phyloP scores from a whole-genome alignment of 2,113 vertebrate genomes.

The Pycnonotus jocosus region DNA sequence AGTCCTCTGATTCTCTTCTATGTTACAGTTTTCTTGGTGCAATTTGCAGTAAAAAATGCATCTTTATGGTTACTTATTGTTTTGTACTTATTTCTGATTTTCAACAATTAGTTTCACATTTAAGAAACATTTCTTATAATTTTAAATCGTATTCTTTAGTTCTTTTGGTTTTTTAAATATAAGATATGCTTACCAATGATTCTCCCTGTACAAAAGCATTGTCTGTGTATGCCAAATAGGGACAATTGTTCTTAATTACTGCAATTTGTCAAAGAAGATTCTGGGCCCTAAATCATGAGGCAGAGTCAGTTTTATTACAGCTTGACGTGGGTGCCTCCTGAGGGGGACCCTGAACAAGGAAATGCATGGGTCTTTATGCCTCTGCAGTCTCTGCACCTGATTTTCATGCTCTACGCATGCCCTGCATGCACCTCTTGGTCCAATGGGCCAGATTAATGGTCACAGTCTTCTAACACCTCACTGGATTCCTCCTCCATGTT shows the following conservation, averaged over 20 bases:
- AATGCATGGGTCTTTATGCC: rapidly evolving
- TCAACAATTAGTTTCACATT: background rate
- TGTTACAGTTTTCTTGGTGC: background rate
- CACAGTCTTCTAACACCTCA: background rate
- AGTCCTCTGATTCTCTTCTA: background rate
- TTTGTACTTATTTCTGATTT: background rate
- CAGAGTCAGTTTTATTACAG: background rate
- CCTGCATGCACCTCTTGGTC: too few relatives aligned
- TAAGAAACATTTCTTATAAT: background rate
- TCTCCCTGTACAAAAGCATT: background rate
- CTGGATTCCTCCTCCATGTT: too few relatives aligned
- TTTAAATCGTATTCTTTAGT: background rate
- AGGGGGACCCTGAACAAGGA: background rate
- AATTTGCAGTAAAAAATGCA: background rate
- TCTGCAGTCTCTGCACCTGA: too few relatives aligned
- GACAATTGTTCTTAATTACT: background rate
- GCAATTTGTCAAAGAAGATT: background rate
- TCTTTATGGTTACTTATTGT: background rate
- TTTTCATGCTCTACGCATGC: rapidly evolving
- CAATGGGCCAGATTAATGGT: rapidly evolving
- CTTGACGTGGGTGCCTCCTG: background rate
- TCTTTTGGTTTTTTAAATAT: background rate
- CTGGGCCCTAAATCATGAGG: rapidly evolving
- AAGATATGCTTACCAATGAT: background rate
- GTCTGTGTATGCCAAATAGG: background rate